Conservation (phyloP, 92 coral and sea anemone species). For the Palythoa grandiflora region DNA sequence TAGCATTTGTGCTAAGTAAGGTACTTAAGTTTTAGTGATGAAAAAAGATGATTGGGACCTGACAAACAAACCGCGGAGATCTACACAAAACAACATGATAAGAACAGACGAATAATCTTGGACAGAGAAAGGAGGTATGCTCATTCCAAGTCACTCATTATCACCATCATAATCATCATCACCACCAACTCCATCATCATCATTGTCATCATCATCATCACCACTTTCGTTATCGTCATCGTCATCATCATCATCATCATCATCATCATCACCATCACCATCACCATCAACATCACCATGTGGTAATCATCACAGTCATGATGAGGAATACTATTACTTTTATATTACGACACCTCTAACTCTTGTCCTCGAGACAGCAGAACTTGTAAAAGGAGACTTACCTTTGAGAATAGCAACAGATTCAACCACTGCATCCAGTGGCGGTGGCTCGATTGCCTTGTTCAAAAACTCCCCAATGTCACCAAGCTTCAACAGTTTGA, state of each 20-base stretch:
- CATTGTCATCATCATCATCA: neutral
- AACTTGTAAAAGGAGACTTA: neutral
- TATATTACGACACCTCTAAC: neutral
- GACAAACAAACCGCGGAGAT: too few species aligned
- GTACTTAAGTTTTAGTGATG: too few species aligned
- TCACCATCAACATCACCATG: neutral
- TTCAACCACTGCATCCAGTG: constrained; percentile 98
- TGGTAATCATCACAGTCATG: neutral
- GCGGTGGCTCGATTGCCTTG: constrained; percentile 99
- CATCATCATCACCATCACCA: neutral
- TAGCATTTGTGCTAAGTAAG: neutral
- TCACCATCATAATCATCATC: neutral
- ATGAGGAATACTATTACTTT: too few species aligned
- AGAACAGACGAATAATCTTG: neutral
- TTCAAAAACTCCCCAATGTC: constrained; percentile 94
- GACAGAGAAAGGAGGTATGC: neutral
- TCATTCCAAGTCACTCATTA: neutral
- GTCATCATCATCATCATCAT: neutral
- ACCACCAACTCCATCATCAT: neutral
- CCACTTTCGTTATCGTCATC: neutral
- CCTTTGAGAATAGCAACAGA: constrained; percentile 96
- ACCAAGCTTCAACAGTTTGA: constrained; percentile 92
- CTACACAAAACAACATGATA: neutral
- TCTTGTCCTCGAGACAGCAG: neutral
- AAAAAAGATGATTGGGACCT: too few species aligned